Conservation (phyloP, 2,797 vertebrate genomes). For the Tamandua tetradactyla region DNA sequence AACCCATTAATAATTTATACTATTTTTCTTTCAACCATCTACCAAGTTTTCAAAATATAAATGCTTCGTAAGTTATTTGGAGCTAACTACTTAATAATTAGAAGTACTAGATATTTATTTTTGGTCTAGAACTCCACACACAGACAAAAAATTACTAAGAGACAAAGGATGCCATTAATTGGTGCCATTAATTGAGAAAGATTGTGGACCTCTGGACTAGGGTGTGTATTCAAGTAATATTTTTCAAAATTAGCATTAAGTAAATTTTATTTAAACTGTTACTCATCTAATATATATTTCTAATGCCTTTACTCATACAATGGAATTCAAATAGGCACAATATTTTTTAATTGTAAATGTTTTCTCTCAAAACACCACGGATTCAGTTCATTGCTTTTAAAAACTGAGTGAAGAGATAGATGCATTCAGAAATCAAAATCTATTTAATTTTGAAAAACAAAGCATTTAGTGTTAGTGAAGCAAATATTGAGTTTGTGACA, state of each 20-base stretch:
- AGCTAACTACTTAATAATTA: background rate
- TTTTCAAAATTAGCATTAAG: conserved; percentile 13
- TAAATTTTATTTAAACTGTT: background rate
- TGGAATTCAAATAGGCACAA: conserved; percentile 40
- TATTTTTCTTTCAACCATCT: background rate
- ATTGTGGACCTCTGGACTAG: background rate
- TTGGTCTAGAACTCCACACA: background rate
- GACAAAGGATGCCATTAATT: background rate
- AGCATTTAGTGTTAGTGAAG: background rate
- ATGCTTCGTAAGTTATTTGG: background rate
- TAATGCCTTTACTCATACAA: background rate
- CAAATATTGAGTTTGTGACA: background rate
- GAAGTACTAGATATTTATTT: background rate
- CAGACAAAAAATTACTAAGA: background rate
- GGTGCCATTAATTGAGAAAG: background rate
- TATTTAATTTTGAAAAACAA: background rate
- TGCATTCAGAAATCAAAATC: background rate
- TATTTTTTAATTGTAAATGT: background rate
- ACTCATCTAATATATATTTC: background rate
- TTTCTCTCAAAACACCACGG: background rate
- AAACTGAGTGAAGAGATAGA: background rate
- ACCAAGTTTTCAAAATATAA: background rate
- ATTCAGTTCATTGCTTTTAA: background rate
- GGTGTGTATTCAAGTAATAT: background rate
- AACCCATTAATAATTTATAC: background rate